Conservation (phyloP, 2,797 vertebrate genomes). For the Brachymystax lenok region DNA sequence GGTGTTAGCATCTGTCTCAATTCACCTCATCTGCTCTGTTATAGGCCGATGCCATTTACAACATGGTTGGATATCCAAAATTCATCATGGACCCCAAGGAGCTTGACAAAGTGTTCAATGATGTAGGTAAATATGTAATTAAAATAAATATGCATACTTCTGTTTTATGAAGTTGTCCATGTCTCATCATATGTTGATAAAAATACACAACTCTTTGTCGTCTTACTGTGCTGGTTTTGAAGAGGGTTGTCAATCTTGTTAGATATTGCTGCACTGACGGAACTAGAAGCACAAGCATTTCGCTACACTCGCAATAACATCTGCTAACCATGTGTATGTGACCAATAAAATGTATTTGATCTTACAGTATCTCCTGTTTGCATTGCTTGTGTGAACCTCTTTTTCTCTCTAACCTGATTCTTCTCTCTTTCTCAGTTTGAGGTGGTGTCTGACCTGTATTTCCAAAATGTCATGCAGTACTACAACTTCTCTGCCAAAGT, state of each 20-base stretch:
- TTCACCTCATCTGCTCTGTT: constrained; percentile 4
- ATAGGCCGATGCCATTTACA: constrained; percentile 95
- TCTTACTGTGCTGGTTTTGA: not conserved
- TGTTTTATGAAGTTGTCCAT: not conserved
- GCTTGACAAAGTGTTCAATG: constrained; percentile 95
- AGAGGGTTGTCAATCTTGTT: not conserved
- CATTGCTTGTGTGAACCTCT: no score
- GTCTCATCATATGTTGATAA: not conserved
- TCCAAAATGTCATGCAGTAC: constrained; percentile 96
- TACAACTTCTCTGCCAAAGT: constrained; percentile 96
- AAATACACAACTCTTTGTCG: not conserved
- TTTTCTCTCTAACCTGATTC: constrained; percentile 11
- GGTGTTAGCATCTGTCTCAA: constrained; percentile 46
- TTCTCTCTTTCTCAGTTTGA: constrained; percentile 79
- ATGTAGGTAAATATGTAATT: constrained; percentile 79
- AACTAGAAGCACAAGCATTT: no score
- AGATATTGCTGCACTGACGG: no score
- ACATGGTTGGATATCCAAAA: constrained; percentile 98
- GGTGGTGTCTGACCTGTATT: constrained; percentile 87
- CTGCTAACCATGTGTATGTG: no score
- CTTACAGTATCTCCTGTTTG: not conserved
- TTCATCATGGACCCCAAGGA: constrained; percentile 96
- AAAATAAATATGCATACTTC: not conserved
- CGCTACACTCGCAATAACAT: no score
- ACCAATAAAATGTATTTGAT: no score